These are phyloP conservation scores for Perizoma flavofasciatum DNA, from an alignment of 2,888 invertebrate species.

Conservation along the genomic window DNA sequence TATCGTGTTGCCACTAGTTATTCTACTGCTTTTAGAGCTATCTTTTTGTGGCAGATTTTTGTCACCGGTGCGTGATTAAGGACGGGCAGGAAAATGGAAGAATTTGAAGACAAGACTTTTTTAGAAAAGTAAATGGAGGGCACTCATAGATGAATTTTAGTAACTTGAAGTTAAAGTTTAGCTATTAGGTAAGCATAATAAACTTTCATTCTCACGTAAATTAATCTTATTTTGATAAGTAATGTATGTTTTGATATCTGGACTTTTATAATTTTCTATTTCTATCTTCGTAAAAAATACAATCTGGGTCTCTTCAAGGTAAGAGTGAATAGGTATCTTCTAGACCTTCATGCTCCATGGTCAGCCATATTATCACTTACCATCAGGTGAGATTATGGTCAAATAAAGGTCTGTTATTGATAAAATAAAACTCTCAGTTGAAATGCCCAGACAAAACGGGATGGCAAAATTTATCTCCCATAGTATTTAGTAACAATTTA, in stretches of 20 bases:
- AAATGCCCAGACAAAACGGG: background rate
- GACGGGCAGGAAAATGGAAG: slow-evolving; percentile 42
- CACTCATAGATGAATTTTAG: slow-evolving; percentile 18
- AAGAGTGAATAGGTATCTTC: too few relatives aligned
- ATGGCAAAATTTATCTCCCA: background rate
- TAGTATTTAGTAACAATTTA: slow-evolving; percentile 15
- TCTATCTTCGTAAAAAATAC: too few relatives aligned
- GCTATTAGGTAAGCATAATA: background rate
- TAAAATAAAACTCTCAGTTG: too few relatives aligned
- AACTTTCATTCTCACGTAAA: background rate
- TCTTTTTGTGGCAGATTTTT: slow-evolving; percentile 4
- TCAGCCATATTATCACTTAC: too few relatives aligned
- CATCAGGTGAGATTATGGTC: too few relatives aligned
- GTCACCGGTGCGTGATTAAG: slow-evolving; percentile 46
- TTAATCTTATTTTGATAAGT: background rate
- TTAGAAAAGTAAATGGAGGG: slow-evolving; percentile 25
- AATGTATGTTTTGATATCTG: too few relatives aligned
- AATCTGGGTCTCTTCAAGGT: too few relatives aligned
- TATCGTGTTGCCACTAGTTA: background rate
- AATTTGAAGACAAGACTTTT: slow-evolving; percentile 41
- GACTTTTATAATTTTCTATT: too few relatives aligned
- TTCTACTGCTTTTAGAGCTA: background rate
- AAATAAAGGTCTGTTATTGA: too few relatives aligned
- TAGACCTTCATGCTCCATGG: too few relatives aligned
- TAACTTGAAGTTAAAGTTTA: slow-evolving; percentile 2